Conservation (phyloP, 2,113 vertebrate species). For the Pygoscelis adeliae region DNA sequence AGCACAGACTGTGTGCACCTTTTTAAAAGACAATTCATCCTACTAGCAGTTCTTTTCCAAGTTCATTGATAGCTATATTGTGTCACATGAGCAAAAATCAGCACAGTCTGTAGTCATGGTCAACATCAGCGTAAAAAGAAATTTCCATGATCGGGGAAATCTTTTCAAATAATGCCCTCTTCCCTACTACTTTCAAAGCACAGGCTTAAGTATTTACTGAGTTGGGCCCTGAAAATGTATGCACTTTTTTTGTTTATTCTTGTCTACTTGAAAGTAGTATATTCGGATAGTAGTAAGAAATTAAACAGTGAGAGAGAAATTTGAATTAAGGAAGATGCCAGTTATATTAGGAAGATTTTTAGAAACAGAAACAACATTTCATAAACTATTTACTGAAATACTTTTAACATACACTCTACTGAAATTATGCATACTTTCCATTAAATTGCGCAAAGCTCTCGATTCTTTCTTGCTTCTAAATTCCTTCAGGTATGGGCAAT, state of each 20-base stretch:
- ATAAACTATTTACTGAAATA: background rate
- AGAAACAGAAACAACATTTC: background rate
- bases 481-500: background rate
- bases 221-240: background rate
- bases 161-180: background rate
- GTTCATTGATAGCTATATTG: background rate
- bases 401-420: background rate
- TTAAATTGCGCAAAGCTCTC: background rate
- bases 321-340: background rate
- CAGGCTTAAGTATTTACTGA: background rate
- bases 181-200: background rate
- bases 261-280: background rate
- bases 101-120: background rate
- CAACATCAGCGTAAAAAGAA: background rate
- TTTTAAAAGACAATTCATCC: background rate
- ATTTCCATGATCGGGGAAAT: background rate
- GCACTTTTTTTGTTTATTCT: background rate
- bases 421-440: background rate
- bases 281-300: background rate
- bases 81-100: background rate
- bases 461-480: background rate
- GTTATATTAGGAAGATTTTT: background rate
- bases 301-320: background rate
- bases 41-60: background rate
- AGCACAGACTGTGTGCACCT: background rate